Conservation (phyloP, 1,140 invertebrate genomes). For the Drosophila orosa region DNA sequence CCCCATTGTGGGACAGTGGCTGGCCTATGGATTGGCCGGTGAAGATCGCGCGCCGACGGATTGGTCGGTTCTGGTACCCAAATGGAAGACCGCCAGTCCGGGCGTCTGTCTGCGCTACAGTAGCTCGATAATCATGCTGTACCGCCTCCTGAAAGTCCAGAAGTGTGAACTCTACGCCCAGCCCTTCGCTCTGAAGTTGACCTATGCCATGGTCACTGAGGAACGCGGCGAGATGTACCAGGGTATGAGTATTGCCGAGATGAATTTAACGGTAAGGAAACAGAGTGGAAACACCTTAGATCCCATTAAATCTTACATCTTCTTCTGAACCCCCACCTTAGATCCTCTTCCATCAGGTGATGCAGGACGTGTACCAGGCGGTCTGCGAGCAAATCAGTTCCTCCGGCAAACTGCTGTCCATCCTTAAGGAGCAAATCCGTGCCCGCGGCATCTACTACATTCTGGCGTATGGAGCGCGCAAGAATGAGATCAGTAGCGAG, state of each 20-base stretch:
- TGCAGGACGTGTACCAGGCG: conserved; percentile 17
- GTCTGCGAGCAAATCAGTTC: background rate
- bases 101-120: background rate
- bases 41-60: background rate
- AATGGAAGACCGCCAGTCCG: conserved; percentile 20
- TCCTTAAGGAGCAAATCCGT: conserved; percentile 34
- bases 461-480: background rate
- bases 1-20: conserved; percentile 34
- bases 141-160: conserved; percentile 39
- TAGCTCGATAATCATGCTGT: conserved; percentile 18
- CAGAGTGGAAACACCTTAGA: background rate
- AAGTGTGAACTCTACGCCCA: conserved; percentile 17
- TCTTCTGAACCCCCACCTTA: background rate
- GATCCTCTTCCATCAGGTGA: conserved; percentile 41
- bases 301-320: background rate
- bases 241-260: background rate
- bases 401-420: background rate
- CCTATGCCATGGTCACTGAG: conserved; percentile 41
- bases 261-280: conserved; percentile 38
- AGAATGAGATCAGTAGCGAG: conserved; percentile 5
- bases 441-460: conserved; percentile 23
- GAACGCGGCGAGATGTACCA: conserved; percentile 21
- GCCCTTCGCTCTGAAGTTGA: conserved; percentile 43
- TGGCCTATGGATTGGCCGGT: conserved; percentile 36
- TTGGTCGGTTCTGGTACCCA: conserved; percentile 52